Base-by-base conservation (phyloP, 2,888 invertebrate species). In the Adineta ricciae region DNA sequence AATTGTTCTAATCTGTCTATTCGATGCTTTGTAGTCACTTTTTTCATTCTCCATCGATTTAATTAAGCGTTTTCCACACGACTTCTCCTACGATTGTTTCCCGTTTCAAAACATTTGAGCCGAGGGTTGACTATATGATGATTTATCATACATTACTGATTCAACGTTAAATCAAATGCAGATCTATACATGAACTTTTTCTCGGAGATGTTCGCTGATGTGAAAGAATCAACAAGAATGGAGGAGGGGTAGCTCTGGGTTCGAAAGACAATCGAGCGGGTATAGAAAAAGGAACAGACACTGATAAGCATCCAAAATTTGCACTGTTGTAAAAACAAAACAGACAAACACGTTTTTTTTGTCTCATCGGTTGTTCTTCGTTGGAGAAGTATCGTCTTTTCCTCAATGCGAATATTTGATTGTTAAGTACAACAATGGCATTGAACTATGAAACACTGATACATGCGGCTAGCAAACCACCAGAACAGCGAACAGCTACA, bases 361-460 rank as follows among this genome's bases (percentile, higher is more conserved):
- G 14, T 27, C 27, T 78, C 8, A 41, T 41, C 41, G 19, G 2
- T 32, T 19, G 32, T 32, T 32, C 32, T 27, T 64, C 19, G 19
- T 2, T 32, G 19, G 19, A 64, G 50, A 64, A 32, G 19, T 16
- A 64, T 64, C 32, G 32, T 32, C 3, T 64, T 27, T 16, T 16
- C 32, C n/a, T 11, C 19, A 16, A 64, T 64, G 64, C 7, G 14
- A 19, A 64, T 27, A 64, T 32, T 64, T 64, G 2, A 64, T 64
- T 64, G 4, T 19, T 32, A 32, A 64, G 16, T 64, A 32, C 19
- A 16, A 41, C 1, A 41, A 78, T 78, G 78, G 78, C 78, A 41
- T 41, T 78, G n/a, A 78, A 78, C 41, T 78, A 78, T 78, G 78
- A 78, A 78, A 78, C 78, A 41, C 19, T 78, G n/a, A 78, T 78